Base-by-base conservation (phyloP, 2,113 vertebrate genomes). In the Mixornis gularis region DNA sequence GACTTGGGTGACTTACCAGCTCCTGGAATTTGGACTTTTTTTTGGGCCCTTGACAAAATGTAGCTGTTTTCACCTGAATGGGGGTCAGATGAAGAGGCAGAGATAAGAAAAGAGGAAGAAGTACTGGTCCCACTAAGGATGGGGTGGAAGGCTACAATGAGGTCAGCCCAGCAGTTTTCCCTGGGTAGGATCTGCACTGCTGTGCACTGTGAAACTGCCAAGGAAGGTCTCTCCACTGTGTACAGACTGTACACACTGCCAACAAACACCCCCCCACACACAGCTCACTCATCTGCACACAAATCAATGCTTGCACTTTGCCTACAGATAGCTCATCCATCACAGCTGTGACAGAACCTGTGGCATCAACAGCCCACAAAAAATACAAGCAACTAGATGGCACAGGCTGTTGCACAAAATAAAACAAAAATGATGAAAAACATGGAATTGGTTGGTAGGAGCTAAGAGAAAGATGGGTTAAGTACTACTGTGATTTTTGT, bases 291-390 rank as follows among this genome's bases (percentile, higher is more conserved):
- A 53, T 82, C 91, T 91, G 92, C 84, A 69, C 73, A 53, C 34
- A 76, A 82, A 95, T 93, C 86, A 89, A 55, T 93, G 69, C 62
- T 87, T 14, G 0, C 77, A 76, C 80, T 96, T 95, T 87, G 86
- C 84, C 84, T 92, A 72, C 73, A 62, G 86, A 93, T 41, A 85
- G 58, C 41, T 95, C 55, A n/a, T 48, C 46, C 89, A 72, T 94
- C 95, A 87, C 44, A 43, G 38, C 59, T 3, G 3, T 46, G 85
- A 68, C 90, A 84, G 72, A 13, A 88, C 36, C 58, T 43, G 29
- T 38, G 84, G 72, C 72, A 84, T 71, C 64, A 82, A 55, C 16
- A 79, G 38, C 34, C 27, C 34, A 53, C 3, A 1, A 87, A 27
- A 90, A 83, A 12, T 24, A 60, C 58, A 81, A 32, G 26, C 66